Conservation (phyloP, 2,797 vertebrate genomes). For the Pseudochirops corinnae region DNA sequence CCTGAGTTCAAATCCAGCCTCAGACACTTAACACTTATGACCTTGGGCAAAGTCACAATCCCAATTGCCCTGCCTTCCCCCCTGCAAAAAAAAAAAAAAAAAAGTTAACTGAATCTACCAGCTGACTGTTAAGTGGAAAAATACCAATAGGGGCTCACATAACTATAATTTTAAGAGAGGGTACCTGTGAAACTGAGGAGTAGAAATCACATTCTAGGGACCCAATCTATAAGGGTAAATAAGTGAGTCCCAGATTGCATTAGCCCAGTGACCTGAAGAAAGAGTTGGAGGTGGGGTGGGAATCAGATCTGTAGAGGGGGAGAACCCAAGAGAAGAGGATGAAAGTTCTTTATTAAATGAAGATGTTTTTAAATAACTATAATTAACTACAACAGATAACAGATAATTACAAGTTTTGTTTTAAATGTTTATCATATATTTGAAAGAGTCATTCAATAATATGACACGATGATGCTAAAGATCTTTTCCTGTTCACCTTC, state of each 20-base stretch:
- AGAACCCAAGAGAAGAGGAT: slow-evolving; percentile 69
- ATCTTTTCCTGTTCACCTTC: neutral
- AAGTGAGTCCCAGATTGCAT: slow-evolving; percentile 36
- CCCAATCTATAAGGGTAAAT: neutral
- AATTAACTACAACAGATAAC: slow-evolving; percentile 80
- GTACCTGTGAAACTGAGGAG: neutral
- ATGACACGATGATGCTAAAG: rapidly evolving
- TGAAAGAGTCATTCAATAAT: slow-evolving; percentile 66
- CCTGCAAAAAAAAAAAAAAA: no score
- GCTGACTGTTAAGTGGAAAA: neutral
- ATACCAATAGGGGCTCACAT: neutral
- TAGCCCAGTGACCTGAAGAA: slow-evolving; percentile 77
- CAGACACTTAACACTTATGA: no score
- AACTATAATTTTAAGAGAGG: neutral
- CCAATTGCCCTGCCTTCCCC: no score
- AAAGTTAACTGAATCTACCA: neutral
- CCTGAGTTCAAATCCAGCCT: no score
- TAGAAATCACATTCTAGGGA: neutral
- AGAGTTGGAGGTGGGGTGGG: slow-evolving; percentile 25
- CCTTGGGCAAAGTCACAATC: no score
- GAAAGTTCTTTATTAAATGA: slow-evolving; percentile 81
- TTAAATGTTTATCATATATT: slow-evolving; percentile 70
- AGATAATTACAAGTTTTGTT: slow-evolving; percentile 65
- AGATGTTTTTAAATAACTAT: slow-evolving; percentile 82
- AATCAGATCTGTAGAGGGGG: slow-evolving; percentile 39